A percentile compares a stretch with the other conserved stretches of the same genome.
phyloP scores from a whole-genome alignment of 2,888 invertebrate species.

The Ornithoptera priamus region DNA sequence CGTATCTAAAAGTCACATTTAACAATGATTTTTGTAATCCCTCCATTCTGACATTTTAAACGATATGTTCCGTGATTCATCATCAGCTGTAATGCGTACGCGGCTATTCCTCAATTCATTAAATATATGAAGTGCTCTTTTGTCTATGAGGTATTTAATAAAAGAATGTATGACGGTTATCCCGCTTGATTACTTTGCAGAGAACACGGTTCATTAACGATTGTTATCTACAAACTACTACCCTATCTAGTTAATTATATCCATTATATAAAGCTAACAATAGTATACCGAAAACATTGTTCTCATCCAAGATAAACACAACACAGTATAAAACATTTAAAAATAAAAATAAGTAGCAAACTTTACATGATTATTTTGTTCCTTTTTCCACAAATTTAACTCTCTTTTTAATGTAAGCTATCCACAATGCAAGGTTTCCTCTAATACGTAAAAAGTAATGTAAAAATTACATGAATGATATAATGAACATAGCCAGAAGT shows the following conservation, averaged over 20 bases:
- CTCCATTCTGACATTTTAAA: not conserved
- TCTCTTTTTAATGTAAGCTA: too few relatives aligned
- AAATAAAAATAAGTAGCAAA: too few relatives aligned
- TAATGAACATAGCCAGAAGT: too few relatives aligned
- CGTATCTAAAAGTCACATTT: not conserved
- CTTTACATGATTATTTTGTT: too few relatives aligned
- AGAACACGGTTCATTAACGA: not conserved
- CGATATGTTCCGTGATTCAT: not conserved
- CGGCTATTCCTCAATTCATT: not conserved
- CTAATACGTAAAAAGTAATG: too few relatives aligned
- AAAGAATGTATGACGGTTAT: slow-evolving; percentile 11
- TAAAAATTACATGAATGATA: too few relatives aligned
- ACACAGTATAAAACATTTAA: too few relatives aligned
- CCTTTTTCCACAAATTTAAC: too few relatives aligned
- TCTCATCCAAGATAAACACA: not conserved
- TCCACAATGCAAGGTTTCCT: too few relatives aligned
- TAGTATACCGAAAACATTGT: not conserved
- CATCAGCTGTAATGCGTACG: not conserved
- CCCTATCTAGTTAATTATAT: slow-evolving; percentile 4
- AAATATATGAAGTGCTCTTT: slow-evolving; percentile 32
- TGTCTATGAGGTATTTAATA: not conserved
- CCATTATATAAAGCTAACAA: slow-evolving; percentile 3
- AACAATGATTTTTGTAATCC: not conserved
- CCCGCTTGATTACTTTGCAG: slow-evolving; percentile 8
- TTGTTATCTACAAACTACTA: not conserved